phyloP scores from a whole-genome alignment of 2,113 vertebrate genomes.

The Ceyx melanurus region DNA sequence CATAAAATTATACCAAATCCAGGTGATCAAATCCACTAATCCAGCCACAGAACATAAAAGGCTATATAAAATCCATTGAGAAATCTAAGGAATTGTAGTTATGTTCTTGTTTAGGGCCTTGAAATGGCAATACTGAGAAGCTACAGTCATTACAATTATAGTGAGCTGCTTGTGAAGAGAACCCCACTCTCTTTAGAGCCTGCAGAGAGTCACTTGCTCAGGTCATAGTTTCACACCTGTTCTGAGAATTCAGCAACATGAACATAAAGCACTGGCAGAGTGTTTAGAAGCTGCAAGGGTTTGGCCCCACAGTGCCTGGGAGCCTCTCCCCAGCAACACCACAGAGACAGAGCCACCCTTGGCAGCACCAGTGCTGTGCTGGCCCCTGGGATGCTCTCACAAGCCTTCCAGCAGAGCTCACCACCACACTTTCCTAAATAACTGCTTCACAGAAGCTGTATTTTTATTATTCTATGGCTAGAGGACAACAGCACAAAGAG shows the following conservation, averaged over 20 bases:
- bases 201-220: background rate
- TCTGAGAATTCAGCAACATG: background rate
- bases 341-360: fast-evolving
- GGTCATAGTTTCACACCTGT: background rate
- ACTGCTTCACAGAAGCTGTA: background rate
- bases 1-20: background rate
- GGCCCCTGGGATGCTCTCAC: background rate
- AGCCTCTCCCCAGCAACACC: background rate
- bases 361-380: background rate
- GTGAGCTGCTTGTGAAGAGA: background rate
- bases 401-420: background rate
- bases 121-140: background rate
- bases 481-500: background rate
- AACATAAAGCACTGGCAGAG: background rate
- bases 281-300: background rate
- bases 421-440: background rate
- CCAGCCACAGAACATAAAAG: background rate
- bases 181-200: background rate
- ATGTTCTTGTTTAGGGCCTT: background rate
- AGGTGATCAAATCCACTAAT: background rate
- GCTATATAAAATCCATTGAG: background rate
- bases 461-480: background rate
- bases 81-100: background rate
- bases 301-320: fast-evolving
- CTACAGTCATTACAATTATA: background rate